Conservation (phyloP, 1,140 invertebrate genomes). For the Lasioglossum baleicum region DNA sequence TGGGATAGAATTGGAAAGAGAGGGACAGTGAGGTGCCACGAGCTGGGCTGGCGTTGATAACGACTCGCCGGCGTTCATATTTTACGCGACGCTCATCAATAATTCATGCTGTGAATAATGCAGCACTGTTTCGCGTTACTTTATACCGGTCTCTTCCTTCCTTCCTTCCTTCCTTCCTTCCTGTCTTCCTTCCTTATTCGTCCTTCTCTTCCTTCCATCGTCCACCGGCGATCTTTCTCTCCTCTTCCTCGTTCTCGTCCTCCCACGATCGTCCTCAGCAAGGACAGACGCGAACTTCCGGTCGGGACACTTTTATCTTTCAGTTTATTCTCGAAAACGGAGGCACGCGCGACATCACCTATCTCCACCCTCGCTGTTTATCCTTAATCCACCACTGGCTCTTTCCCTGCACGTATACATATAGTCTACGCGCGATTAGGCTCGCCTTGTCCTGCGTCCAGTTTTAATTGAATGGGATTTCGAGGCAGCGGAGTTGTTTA, state of each 20-base stretch:
- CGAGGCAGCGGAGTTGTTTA: no score
- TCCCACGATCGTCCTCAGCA: not conserved
- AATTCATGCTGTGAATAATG: slow-evolving; percentile 79
- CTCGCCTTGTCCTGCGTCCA: not conserved
- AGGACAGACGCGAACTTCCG: slow-evolving; percentile 39
- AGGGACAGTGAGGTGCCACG: slow-evolving; percentile 49
- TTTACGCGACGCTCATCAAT: slow-evolving; percentile 78
- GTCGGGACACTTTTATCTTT: slow-evolving; percentile 57
- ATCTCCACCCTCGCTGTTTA: not conserved
- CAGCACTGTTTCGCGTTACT: slow-evolving; percentile 76
- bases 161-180: slow-evolving; percentile 38
- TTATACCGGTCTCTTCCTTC: slow-evolving; percentile 63
- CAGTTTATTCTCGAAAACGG: slow-evolving; percentile 56
- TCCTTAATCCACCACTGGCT: not conserved
- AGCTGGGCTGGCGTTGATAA: slow-evolving; percentile 77
- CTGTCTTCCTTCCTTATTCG: slow-evolving; percentile 3
- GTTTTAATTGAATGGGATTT: not conserved
- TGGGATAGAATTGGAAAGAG: not conserved
- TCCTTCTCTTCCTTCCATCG: not conserved
- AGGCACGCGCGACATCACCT: slow-evolving; percentile 27
- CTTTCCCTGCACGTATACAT: not conserved
- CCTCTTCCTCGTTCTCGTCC: not conserved
- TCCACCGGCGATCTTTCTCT: no score
- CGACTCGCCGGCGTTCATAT: slow-evolving; percentile 76
- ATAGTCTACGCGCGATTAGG: slow-evolving; percentile 26